These are phyloP conservation scores for Drosophila percnosoma DNA, from an alignment of 2,888 invertebrate species.

Conservation along the genomic window DNA sequence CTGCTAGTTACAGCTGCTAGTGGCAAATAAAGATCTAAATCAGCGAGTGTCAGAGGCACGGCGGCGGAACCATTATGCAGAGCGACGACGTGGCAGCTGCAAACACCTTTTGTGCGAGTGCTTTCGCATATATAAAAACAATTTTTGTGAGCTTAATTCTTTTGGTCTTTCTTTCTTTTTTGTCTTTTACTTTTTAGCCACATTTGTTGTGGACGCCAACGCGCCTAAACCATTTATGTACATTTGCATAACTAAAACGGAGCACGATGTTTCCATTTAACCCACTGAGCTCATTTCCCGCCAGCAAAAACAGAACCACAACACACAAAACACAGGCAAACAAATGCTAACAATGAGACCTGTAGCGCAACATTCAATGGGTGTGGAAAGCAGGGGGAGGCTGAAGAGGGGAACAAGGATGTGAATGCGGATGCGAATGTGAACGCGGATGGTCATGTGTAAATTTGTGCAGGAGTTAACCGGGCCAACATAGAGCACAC, in stretches of 20 bases:
- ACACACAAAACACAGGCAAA: constrained; percentile 32
- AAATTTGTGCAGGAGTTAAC: constrained; percentile 16
- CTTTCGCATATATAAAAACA: constrained; percentile 38
- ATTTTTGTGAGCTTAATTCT: constrained; percentile 56
- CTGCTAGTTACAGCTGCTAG: constrained; percentile 20
- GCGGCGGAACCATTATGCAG: constrained; percentile 21
- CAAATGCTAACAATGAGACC: constrained; percentile 13
- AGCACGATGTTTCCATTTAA: constrained; percentile 69
- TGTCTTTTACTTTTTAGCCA: constrained; percentile 49
- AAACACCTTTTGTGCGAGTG: constrained; percentile 23
- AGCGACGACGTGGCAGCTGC: constrained; percentile 23
- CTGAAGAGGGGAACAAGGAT: background rate
- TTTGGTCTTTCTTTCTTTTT: constrained; percentile 15
- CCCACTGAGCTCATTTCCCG: constrained; percentile 73
- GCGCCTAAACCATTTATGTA: constrained; percentile 62
- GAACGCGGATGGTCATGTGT: constrained; percentile 25
- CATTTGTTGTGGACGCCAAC: constrained; percentile 53
- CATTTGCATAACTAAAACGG: constrained; percentile 54
- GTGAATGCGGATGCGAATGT: background rate
- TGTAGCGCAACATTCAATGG: constrained; percentile 2
- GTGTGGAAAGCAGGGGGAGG: background rate
- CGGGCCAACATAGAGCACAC: constrained; percentile 17
- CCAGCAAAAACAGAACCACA: constrained; percentile 53
- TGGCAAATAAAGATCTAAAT: constrained; percentile 70
- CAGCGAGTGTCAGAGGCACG: constrained; percentile 65